These are phyloP conservation scores for Dendrocopos noguchii DNA, from an alignment of 2,113 vertebrate genomes.

Conservation along the genomic window DNA sequence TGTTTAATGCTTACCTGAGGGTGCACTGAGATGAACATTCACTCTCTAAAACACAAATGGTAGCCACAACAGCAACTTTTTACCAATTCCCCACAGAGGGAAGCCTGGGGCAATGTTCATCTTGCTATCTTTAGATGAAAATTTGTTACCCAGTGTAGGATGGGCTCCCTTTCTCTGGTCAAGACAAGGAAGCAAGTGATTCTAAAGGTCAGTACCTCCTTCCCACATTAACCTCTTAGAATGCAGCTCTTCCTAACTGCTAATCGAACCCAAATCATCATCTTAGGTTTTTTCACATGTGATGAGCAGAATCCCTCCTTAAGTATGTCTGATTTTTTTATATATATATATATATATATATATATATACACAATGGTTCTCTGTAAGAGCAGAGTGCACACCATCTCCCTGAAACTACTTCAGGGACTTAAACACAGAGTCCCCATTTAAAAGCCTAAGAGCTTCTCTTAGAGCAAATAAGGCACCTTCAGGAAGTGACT, in stretches of 20 bases:
- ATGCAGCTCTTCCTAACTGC: neutral
- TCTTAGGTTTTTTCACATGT: neutral
- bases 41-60: neutral
- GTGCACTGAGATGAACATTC: neutral
- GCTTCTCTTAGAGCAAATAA: neutral
- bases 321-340: neutral
- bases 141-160: neutral
- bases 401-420: neutral
- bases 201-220: neutral
- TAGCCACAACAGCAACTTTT: neutral
- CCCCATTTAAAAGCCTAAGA: neutral
- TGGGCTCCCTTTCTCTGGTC: neutral
- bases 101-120: neutral
- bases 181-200: neutral
- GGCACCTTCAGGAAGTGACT: neutral
- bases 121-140: neutral
- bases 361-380: neutral
- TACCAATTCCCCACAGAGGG: neutral
- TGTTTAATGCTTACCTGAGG: neutral
- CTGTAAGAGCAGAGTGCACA: neutral
- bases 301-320: neutral
- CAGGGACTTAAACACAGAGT: neutral
- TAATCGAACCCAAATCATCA: neutral
- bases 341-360: too few relatives aligned
- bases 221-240: neutral